Base-by-base conservation (phyloP, 2,113 vertebrate genomes). In the Malurus elegans region DNA sequence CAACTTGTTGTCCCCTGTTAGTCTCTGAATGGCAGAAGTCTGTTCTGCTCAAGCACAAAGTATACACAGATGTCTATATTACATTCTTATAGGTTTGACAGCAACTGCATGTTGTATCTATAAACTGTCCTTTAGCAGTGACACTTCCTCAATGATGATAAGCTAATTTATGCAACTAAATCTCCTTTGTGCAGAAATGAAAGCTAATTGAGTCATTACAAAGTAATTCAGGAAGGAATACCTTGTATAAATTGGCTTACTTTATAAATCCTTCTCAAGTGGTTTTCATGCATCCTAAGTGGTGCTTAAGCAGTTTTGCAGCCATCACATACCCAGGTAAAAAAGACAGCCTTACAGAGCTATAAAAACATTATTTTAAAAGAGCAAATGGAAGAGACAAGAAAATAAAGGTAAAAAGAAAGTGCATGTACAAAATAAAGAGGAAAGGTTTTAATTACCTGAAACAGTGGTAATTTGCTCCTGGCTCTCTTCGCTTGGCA, bases 121-220 rank as follows among this genome's bases (percentile, higher is more conserved):
- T 98, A 99, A 99, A 99, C 99, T 99, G 99, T 99, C 99, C 99
- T 99, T 99, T 98, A 98, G 98, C 98, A 92, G 98, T 99, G 99
- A 99, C 99, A 99, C 99, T 99, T 98, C 98, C 98, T 98, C 99
- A 98, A 99, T 99, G 99, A 99, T 99, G 98, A 97, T 98, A 98
- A 97, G 98, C 98, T 99, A 99, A 99, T 99, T 99, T 99, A 99
- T 99, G 99, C 99, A 98, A 98, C 98, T 98, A 99, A 99, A 99
- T 99, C 99, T 99, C 99, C 98, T 99, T 98, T 99, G 98, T 99
- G 98, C 99, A 99, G 99, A 99, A 99, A 99, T 99, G 98, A 99
- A 99, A 99, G 99, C 99, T 99, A 99, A 99, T 99, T 99, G 99
- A 99, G 99, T 99, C 99, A 99, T 99, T 99, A 99, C 98, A 98